Evolutionary conservation across 2,797 vertebrate genomes (phyloP).

Genomic region (Tadarida brasiliensis): DNA sequence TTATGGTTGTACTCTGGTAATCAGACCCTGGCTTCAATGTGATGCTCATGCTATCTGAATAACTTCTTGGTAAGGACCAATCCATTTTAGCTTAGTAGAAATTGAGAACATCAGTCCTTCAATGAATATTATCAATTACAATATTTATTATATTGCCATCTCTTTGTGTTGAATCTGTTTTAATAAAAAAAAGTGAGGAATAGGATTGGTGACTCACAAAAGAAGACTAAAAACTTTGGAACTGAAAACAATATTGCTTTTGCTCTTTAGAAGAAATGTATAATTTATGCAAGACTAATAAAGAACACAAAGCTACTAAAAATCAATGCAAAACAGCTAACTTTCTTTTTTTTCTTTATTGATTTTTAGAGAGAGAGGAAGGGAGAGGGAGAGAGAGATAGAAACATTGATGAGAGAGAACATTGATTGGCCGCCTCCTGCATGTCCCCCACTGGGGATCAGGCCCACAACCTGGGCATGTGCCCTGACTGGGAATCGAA

Average conservation of each 20-base stretch:
- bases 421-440: too few relatives aligned
- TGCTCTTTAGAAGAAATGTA: conserved; percentile 32
- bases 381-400: too few relatives aligned
- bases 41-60: conserved; percentile 16
- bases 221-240: neutral
- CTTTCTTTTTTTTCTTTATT: neutral
- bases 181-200: neutral
- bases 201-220: neutral
- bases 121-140: neutral
- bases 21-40: neutral
- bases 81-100: neutral
- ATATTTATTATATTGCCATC: neutral
- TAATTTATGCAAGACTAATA: conserved; percentile 35
- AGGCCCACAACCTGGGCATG: too few relatives aligned
- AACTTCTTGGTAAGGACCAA: neutral
- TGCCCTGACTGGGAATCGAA: too few relatives aligned
- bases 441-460: too few relatives aligned
- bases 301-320: neutral
- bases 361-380: too few relatives aligned
- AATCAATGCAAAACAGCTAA: neutral
- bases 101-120: conserved; percentile 3
- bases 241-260: conserved; percentile 40
- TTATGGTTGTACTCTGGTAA: conserved; percentile 25
- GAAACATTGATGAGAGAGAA: too few relatives aligned
- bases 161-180: conserved; percentile 1